A percentile compares a stretch with the other conserved stretches of the same genome.
Evolutionary conservation across 35 echinoderm and acorn worm genomes (phyloP).

Genomic region (Lytechinus variegatus): DNA sequence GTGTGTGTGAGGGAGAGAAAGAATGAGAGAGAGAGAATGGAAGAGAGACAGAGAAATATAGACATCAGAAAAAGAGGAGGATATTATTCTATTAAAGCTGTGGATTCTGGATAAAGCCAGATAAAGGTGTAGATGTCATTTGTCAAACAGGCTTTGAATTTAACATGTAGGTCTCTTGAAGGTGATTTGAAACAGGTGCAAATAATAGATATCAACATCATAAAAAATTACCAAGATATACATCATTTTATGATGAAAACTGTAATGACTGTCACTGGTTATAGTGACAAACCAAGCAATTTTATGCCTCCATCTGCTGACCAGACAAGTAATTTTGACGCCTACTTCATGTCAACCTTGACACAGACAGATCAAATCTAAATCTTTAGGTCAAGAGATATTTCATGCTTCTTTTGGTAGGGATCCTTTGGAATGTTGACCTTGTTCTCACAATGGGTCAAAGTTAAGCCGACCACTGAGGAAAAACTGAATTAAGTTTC

Average conservation of each 20-base stretch:
- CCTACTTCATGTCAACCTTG: not conserved
- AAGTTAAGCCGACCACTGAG: slow-evolving; percentile 9
- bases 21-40: too few relatives aligned
- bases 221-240: not conserved
- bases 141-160: too few relatives aligned
- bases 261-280: not conserved
- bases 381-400: not conserved
- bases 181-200: not conserved
- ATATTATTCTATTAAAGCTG: too few relatives aligned
- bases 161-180: too few relatives aligned
- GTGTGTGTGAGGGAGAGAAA: too few relatives aligned
- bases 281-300: not conserved
- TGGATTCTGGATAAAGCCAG: too few relatives aligned
- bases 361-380: not conserved
- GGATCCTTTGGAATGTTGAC: slow-evolving; percentile 1
- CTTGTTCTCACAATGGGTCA: not conserved
- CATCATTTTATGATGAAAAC: not conserved
- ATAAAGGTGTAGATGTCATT: too few relatives aligned
- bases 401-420: not conserved
- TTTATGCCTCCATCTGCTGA: not conserved
- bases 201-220: not conserved
- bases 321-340: not conserved
- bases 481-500: not conserved
- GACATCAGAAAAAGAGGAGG: too few relatives aligned
- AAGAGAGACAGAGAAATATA: too few relatives aligned